Conservation (phyloP, 2,888 invertebrate genomes). For the Micoletzkya japonica region DNA sequence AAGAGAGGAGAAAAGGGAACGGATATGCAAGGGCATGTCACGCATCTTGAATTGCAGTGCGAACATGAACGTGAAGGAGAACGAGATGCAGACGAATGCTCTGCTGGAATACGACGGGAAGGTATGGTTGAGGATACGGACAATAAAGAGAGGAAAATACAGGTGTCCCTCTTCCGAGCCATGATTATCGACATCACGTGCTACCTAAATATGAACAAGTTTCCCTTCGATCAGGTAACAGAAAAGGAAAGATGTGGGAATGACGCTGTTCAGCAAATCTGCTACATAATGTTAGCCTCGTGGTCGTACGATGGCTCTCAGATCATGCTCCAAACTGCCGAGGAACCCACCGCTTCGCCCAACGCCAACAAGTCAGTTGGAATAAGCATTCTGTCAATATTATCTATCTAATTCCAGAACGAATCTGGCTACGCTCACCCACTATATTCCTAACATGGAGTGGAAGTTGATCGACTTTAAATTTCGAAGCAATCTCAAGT, state of each 20-base stretch:
- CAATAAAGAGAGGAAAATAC: neutral
- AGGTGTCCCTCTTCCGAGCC: conserved; percentile 41
- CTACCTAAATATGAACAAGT: conserved; percentile 54
- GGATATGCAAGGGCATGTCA: neutral
- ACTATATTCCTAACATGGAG: conserved; percentile 63
- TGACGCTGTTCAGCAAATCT: conserved; percentile 50
- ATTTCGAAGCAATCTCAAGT: conserved; percentile 54
- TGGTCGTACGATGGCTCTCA: conserved; percentile 61
- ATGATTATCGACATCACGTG: conserved; percentile 63
- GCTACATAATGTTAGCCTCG: conserved; percentile 60
- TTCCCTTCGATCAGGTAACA: conserved; percentile 53
- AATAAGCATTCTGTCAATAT: neutral
- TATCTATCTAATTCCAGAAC: conserved; percentile 34
- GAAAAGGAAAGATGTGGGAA: neutral
- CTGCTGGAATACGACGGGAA: conserved; percentile 55
- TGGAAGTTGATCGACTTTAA: conserved; percentile 61
- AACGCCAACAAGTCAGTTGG: conserved; percentile 29
- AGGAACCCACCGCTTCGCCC: conserved; percentile 43
- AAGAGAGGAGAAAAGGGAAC: neutral
- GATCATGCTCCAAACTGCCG: conserved; percentile 52
- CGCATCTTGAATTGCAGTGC: conserved; percentile 45
- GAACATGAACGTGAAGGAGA: conserved; percentile 62
- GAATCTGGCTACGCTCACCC: conserved; percentile 50
- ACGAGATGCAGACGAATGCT: conserved; percentile 61
- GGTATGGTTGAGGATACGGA: conserved; percentile 30